A percentile compares a stretch with the other conserved stretches of the same genome.
Conservation (phyloP, 2,888 invertebrate genomes). For the Drosophila kanekoi region DNA sequence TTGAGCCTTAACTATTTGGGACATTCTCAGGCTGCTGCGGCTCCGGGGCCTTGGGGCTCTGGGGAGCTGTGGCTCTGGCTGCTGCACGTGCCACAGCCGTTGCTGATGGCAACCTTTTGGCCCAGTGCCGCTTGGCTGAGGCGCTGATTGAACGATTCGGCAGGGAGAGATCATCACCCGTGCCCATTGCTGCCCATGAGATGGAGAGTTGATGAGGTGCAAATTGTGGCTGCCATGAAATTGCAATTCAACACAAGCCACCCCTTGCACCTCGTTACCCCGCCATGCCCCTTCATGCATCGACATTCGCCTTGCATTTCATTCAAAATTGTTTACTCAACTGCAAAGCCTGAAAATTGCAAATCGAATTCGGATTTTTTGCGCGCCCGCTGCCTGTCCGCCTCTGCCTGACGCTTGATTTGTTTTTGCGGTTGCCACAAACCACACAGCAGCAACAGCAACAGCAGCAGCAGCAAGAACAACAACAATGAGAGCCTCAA, state of each 20-base stretch:
- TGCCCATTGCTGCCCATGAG: constrained; percentile 29
- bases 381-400: neutral
- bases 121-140: constrained; percentile 36
- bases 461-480: constrained; percentile 28
- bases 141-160: constrained; percentile 76
- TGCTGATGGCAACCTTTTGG: constrained; percentile 51
- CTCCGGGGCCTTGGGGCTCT: neutral
- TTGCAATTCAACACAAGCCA: constrained; percentile 72
- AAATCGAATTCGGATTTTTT: constrained; percentile 52
- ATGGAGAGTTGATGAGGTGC: constrained; percentile 68
- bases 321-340: constrained; percentile 80
- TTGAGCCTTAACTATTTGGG: constrained; percentile 61
- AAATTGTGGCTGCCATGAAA: constrained; percentile 80
- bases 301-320: constrained; percentile 63
- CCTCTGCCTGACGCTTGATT: constrained; percentile 57
- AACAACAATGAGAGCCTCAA: constrained; percentile 44
- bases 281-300: constrained; percentile 1
- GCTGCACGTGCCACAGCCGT: constrained; percentile 70
- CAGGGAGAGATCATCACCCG: constrained; percentile 63
- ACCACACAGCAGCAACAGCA: constrained; percentile 35
- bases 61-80: constrained; percentile 17
- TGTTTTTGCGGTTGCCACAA: constrained; percentile 76
- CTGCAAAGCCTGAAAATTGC: constrained; percentile 54
- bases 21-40: constrained; percentile 53
- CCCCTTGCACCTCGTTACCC: constrained; percentile 2